These are phyloP conservation scores for Poeciliopsis infans DNA, from an alignment of 2,797 vertebrate species.

Conservation along the genomic window DNA sequence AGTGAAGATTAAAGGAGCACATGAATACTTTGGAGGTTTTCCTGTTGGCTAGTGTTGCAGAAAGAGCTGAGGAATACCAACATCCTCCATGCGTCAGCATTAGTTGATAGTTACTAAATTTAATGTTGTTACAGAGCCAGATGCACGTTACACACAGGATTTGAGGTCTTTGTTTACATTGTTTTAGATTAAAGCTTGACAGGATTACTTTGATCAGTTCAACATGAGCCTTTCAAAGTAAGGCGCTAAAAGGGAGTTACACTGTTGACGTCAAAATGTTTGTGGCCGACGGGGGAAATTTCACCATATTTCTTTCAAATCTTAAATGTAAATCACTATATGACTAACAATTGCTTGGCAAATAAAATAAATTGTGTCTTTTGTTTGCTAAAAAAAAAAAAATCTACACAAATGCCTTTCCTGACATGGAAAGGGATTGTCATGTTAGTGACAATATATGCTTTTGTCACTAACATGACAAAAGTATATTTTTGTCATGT, in stretches of 20 bases:
- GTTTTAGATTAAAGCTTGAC: neutral
- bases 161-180: neutral
- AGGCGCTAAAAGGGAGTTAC: neutral
- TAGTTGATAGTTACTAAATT: slow-evolving; percentile 10
- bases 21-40: slow-evolving; percentile 33
- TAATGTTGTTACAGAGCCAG: slow-evolving; percentile 12
- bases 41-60: slow-evolving; percentile 17
- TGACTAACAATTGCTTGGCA: neutral
- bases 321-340: neutral
- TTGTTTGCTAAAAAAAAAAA: neutral
- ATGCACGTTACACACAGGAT: neutral
- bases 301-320: neutral
- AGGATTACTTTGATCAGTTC: neutral
- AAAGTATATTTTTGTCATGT: no score
- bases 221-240: neutral
- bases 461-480: no score
- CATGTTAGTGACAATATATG: neutral
- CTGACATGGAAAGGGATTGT: neutral
- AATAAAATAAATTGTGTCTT: neutral
- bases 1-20: slow-evolving; percentile 50
- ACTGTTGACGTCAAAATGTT: neutral
- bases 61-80: slow-evolving; percentile 7
- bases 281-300: neutral
- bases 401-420: neutral
- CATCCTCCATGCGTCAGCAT: slow-evolving; percentile 14